Evolutionary conservation across 2,113 vertebrate species (phyloP).

Genomic region (Carassius gibelio): DNA sequence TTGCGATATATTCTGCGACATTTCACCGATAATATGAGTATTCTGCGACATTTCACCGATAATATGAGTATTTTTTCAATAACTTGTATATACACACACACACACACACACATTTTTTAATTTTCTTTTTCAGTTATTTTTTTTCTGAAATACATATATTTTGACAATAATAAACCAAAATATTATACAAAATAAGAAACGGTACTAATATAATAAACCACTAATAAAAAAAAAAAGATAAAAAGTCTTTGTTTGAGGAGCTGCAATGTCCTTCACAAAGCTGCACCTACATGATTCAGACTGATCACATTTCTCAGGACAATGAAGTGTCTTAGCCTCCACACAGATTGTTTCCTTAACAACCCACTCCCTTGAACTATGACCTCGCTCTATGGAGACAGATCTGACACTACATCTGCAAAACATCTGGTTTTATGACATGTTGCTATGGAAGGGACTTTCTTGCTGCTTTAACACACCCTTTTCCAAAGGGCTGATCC

Average conservation of each 20-base stretch:
- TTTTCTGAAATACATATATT: too few species aligned
- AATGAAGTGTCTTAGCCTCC: neutral
- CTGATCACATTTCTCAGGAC: conserved; percentile 1
- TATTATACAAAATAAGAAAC: neutral
- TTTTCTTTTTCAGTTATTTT: too few species aligned
- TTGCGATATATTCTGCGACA: too few species aligned
- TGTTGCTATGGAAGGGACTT: neutral
- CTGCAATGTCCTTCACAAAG: neutral
- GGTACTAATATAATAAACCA: neutral
- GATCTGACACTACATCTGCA: neutral
- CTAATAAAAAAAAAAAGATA: neutral
- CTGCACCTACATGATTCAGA: neutral
- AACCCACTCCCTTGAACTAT: conserved; percentile 24
- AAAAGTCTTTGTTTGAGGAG: neutral
- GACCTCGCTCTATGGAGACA: conserved; percentile 1
- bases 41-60: too few species aligned
- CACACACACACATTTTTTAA: too few species aligned
- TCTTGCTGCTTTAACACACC: conserved; percentile 22
- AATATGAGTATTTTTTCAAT: too few species aligned
- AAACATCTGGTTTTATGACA: conserved; percentile 25
- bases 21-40: too few species aligned
- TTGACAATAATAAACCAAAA: too few species aligned
- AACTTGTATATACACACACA: too few species aligned
- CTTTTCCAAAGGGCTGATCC: neutral
- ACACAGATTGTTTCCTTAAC: neutral